Percentiles rank a stretch among this genome's conserved stretches.
These are phyloP conservation scores for Tapera naevia DNA, from an alignment of 2,797 vertebrate genomes.

Conservation along the genomic window DNA sequence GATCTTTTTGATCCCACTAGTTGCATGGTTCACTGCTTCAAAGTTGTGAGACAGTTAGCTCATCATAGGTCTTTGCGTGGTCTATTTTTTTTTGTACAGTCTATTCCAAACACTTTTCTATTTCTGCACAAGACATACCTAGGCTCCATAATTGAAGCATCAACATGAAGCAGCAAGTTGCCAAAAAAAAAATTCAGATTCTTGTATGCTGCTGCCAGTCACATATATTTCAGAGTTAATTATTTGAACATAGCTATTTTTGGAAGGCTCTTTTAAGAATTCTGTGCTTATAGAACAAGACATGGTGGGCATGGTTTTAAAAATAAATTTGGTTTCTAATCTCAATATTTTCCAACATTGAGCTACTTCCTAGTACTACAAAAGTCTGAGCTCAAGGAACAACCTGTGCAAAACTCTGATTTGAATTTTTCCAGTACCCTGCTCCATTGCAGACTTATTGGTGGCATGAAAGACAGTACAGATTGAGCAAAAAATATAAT, in stretches of 20 bases:
- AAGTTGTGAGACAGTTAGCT: background rate
- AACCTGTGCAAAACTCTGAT: background rate
- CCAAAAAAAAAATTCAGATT: background rate
- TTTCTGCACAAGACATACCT: background rate
- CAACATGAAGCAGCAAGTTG: background rate
- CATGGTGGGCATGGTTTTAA: background rate
- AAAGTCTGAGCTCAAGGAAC: background rate
- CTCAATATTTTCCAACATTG: background rate
- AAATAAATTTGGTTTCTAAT: background rate
- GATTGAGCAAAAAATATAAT: rapidly evolving
- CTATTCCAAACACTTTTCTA: background rate
- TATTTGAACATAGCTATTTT: background rate
- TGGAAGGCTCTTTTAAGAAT: background rate
- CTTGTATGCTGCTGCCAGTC: background rate
- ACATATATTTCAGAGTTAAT: background rate
- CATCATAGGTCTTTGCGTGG: background rate
- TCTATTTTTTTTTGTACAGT: background rate
- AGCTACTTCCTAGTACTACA: background rate
- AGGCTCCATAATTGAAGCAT: background rate
- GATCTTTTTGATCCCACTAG: background rate
- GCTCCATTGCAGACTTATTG: background rate
- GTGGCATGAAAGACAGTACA: background rate
- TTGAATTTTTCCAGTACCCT: background rate
- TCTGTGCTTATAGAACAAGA: background rate
- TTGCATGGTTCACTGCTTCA: background rate